A percentile compares a stretch with the other conserved stretches of the same genome.
phyloP scores from a whole-genome alignment of 2,797 vertebrate species.

The Odontamblyopus rebecca region DNA sequence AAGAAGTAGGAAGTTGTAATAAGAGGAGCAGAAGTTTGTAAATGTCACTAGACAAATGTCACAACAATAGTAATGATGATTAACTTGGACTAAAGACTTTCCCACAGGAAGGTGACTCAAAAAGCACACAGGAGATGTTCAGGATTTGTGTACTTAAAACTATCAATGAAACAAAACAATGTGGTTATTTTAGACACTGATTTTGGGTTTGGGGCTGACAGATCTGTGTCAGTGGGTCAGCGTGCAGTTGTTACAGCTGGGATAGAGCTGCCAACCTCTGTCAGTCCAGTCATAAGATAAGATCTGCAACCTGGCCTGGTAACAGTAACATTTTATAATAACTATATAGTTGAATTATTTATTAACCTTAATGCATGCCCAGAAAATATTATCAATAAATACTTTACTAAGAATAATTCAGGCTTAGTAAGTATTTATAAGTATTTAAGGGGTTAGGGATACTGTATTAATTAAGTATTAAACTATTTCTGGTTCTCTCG shows the following conservation, averaged over 20 bases:
- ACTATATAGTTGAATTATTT: too few species aligned
- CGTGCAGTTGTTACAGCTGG: not conserved
- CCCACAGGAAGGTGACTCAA: not conserved
- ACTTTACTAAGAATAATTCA: too few species aligned
- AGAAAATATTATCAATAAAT: too few species aligned
- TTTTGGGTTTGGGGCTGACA: not conserved
- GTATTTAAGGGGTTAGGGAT: too few species aligned
- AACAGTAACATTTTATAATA: too few species aligned
- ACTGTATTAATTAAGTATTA: too few species aligned
- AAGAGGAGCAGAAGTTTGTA: not conserved
- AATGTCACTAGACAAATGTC: constrained; percentile 6
- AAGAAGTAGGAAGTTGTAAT: constrained; percentile 2
- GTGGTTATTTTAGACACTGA: not conserved
- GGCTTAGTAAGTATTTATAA: too few species aligned
- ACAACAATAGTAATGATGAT: not conserved
- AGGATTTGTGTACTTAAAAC: not conserved
- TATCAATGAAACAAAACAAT: not conserved
- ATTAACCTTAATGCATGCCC: too few species aligned
- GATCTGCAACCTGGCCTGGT: too few species aligned
- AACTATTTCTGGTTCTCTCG: too few species aligned
- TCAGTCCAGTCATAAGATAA: not conserved
- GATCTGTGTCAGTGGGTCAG: not conserved
- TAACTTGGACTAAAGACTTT: not conserved
- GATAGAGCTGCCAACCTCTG: not conserved
- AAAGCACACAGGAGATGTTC: not conserved